A percentile compares a stretch with the other conserved stretches of the same genome.
These are phyloP conservation scores for Zosterops borbonicus DNA, from an alignment of 2,113 vertebrate genomes.

Conservation along the genomic window DNA sequence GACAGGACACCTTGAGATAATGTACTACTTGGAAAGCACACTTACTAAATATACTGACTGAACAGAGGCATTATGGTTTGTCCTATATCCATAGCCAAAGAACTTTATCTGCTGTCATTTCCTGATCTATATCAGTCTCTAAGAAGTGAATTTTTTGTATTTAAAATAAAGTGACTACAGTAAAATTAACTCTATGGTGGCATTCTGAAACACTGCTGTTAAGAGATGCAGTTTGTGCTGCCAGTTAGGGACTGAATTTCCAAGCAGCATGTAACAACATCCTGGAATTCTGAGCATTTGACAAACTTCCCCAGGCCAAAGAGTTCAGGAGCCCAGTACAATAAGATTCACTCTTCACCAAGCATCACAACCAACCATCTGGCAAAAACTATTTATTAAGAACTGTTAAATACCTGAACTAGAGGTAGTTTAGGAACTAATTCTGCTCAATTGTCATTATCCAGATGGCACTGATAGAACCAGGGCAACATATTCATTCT, in stretches of 20 bases:
- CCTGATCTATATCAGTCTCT: neutral
- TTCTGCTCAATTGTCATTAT: neutral
- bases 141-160: constrained; percentile 11
- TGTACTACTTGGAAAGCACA: constrained; percentile 1
- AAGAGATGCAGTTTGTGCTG: neutral
- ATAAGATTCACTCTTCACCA: neutral
- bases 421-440: neutral
- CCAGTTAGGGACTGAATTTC: neutral
- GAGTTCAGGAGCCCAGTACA: neutral
- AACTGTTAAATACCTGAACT: neutral
- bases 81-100: constrained; percentile 13
- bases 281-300: neutral
- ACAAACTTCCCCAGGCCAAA: neutral
- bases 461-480: neutral
- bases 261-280: neutral
- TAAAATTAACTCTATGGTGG: constrained; percentile 4
- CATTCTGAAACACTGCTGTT: neutral
- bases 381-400: neutral
- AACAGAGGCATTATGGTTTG: constrained; percentile 16
- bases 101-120: neutral
- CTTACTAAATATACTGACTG: constrained; percentile 43
- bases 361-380: neutral
- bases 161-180: constrained; percentile 42
- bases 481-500: neutral
- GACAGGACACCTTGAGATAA: neutral